phyloP scores from a whole-genome alignment of 2,113 vertebrate genomes.

The Gnathonemus longibarbis region DNA sequence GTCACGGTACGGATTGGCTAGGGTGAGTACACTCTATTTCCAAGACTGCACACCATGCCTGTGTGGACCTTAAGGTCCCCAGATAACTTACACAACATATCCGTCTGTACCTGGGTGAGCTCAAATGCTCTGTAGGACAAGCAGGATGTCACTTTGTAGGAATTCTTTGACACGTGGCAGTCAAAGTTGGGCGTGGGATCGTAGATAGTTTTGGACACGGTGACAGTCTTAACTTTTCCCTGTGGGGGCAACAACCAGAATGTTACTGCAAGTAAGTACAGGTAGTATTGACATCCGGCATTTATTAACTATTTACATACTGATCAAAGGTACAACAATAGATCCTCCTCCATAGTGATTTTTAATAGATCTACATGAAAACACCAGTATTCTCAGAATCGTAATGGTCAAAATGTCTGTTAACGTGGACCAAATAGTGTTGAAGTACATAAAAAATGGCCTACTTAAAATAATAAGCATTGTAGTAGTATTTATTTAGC shows the following conservation, averaged over 20 bases:
- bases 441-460: not conserved
- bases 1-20: not conserved
- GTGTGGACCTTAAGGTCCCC: not conserved
- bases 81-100: not conserved
- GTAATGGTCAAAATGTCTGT: not conserved
- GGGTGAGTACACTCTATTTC: not conserved
- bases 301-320: not conserved
- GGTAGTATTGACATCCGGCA: not conserved
- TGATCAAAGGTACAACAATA: not conserved
- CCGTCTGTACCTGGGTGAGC: constrained; percentile 75
- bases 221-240: constrained; percentile 89
- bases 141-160: constrained; percentile 71
- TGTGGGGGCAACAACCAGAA: constrained; percentile 36
- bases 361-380: not conserved
- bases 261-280: not conserved
- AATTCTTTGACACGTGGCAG: constrained; percentile 83
- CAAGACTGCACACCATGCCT: not conserved
- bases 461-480: not conserved
- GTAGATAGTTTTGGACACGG: constrained; percentile 60
- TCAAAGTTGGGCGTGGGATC: constrained; percentile 94
- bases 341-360: not conserved
- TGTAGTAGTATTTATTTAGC: not conserved
- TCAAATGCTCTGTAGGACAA: constrained; percentile 80
- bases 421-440: not conserved
- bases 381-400: not conserved